These are phyloP conservation scores for Sminthurinus aureus DNA, from an alignment of 2,888 invertebrate species.

Conservation along the genomic window DNA sequence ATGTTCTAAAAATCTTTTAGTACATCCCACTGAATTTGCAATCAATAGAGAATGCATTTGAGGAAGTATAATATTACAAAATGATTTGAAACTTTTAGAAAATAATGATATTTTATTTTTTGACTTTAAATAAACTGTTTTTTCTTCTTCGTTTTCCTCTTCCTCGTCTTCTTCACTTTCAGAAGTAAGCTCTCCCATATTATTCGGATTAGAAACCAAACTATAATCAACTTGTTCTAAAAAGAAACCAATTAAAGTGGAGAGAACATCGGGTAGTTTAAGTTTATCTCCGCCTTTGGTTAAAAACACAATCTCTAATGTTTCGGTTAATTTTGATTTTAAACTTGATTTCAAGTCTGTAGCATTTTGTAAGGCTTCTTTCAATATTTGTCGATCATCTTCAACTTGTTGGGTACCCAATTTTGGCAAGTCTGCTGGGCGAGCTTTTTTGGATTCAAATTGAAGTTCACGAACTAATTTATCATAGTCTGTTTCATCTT, in stretches of 20 bases:
- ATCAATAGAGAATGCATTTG: conserved; percentile 32
- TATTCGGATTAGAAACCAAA: background rate
- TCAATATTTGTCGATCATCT: conserved; percentile 45
- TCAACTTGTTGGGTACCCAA: conserved; percentile 61
- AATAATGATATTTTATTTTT: conserved; percentile 10
- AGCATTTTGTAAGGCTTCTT: conserved; percentile 24
- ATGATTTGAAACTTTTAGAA: conserved; percentile 25
- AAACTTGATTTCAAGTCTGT: background rate
- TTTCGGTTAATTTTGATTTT: conserved; percentile 44
- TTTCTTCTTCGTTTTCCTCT: background rate
- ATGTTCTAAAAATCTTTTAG: conserved; percentile 37
- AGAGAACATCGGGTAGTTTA: conserved; percentile 29
- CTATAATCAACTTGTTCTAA: conserved; percentile 24
- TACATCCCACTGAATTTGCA: conserved; percentile 37
- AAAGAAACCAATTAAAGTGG: conserved; percentile 28
- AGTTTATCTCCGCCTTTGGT: conserved; percentile 38
- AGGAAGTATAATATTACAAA: conserved; percentile 20
- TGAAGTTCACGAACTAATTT: conserved; percentile 79
- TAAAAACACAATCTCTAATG: conserved; percentile 46
- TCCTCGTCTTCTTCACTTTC: background rate
- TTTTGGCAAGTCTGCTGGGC: conserved; percentile 66
- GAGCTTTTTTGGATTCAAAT: conserved; percentile 83
- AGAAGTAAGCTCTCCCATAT: background rate
- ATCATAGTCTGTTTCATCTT: conserved; percentile 74
- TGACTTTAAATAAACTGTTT: background rate